These are phyloP conservation scores for Nymphalis urticae DNA, from an alignment of 2,888 invertebrate genomes.

Conservation along the genomic window DNA sequence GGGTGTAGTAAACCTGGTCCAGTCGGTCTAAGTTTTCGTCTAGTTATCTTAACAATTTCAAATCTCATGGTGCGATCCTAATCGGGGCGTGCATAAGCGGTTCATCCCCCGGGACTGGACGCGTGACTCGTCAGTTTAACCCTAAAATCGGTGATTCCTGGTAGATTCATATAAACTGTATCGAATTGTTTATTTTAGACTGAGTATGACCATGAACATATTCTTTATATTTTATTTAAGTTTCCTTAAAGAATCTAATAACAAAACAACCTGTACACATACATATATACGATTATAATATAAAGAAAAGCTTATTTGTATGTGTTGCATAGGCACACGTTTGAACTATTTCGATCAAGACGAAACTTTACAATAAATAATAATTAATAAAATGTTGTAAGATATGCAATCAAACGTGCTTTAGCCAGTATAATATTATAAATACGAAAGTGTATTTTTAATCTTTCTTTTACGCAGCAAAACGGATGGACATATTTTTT, in stretches of 20 bases:
- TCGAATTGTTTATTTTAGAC: background rate
- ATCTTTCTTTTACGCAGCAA: too few species aligned
- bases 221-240: background rate
- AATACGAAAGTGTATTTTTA: too few species aligned
- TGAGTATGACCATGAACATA: background rate
- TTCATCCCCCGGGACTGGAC: conserved; percentile 68
- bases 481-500: too few species aligned
- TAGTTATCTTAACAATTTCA: conserved; percentile 25
- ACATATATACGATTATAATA: too few species aligned
- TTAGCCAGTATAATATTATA: too few species aligned
- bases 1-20: background rate
- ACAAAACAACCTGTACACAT: too few species aligned
- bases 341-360: too few species aligned
- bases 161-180: conserved; percentile 26
- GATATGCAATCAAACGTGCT: too few species aligned
- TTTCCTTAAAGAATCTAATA: background rate
- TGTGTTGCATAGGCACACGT: too few species aligned
- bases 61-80: conserved; percentile 33
- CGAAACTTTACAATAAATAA: too few species aligned
- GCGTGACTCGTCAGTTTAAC: conserved; percentile 72
- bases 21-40: conserved; percentile 11
- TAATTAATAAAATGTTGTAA: too few species aligned
- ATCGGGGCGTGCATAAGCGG: conserved; percentile 53
- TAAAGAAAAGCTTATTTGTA: background rate
- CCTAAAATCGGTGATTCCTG: conserved; percentile 47